Percentiles rank a stretch among this genome's conserved stretches.
These are phyloP conservation scores for Calcarius lapponicus DNA, from an alignment of 2,797 vertebrate species.

Conservation along the genomic window DNA sequence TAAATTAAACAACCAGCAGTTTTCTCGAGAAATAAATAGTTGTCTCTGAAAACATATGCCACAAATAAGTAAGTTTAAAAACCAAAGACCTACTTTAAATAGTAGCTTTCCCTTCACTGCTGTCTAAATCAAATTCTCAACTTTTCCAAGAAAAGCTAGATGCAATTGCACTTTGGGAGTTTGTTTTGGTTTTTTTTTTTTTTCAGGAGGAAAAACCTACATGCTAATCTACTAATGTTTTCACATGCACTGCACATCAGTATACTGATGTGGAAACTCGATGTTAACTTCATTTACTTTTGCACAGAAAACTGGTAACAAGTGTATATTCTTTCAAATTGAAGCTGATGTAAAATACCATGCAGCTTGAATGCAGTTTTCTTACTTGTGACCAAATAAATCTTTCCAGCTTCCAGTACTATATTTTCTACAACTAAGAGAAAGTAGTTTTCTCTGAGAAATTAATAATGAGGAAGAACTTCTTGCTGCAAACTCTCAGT, in stretches of 20 bases:
- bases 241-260: not conserved
- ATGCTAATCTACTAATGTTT: not conserved
- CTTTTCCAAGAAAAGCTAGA: not conserved
- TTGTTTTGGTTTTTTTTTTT: not conserved
- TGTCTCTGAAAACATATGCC: not conserved
- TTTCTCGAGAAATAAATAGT: not conserved
- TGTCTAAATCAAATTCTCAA: not conserved
- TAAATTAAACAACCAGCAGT: not conserved
- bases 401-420: not conserved
- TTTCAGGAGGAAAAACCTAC: not conserved
- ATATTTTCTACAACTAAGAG: not conserved
- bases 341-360: not conserved
- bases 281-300: not conserved
- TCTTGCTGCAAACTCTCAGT: not conserved
- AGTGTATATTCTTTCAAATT: not conserved
- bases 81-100: not conserved
- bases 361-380: not conserved
- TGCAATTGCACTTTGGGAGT: not conserved
- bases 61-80: not conserved
- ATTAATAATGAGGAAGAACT: not conserved
- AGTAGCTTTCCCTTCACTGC: not conserved
- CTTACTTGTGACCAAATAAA: not conserved
- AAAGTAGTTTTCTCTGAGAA: not conserved
- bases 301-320: not conserved
- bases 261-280: not conserved